A percentile compares a stretch with the other conserved stretches of the same genome.
These are phyloP conservation scores for Conus betulinus DNA, from an alignment of 1,140 invertebrate genomes.

Conservation along the genomic window DNA sequence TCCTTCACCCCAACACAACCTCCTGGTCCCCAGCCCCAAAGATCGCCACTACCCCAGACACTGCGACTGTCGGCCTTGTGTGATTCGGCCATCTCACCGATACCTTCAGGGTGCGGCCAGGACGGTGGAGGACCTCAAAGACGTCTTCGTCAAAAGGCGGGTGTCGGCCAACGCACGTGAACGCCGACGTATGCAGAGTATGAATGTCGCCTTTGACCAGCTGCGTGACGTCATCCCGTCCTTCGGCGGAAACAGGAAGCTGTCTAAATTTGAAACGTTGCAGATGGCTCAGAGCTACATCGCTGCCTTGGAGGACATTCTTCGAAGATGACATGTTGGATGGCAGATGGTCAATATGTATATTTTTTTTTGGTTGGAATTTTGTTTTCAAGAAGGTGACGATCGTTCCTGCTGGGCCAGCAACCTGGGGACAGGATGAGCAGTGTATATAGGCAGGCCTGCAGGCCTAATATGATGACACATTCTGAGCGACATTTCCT, in stretches of 20 bases:
- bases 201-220: conserved; percentile 95
- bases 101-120: background rate
- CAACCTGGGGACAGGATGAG: background rate
- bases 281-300: conserved; percentile 99
- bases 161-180: conserved; percentile 96
- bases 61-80: conserved; percentile 8
- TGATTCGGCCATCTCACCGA: background rate
- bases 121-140: conserved; percentile 14
- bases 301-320: conserved; percentile 88
- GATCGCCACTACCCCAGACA: background rate
- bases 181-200: conserved; percentile 93
- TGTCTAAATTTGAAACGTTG: conserved; percentile 97
- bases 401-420: background rate
- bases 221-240: conserved; percentile 92
- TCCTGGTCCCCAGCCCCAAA: background rate
- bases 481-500: too few species aligned
- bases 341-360: background rate
- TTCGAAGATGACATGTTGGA: conserved; percentile 70
- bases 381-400: background rate
- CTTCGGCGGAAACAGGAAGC: conserved; percentile 90
- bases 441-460: background rate
- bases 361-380: background rate
- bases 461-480: too few species aligned
- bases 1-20: background rate
- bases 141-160: conserved; percentile 79